Evolutionary conservation across 1,140 invertebrate genomes (phyloP), one percentile per base, ranked within the genome.

Genomic region (Venturia canescens): DNA sequence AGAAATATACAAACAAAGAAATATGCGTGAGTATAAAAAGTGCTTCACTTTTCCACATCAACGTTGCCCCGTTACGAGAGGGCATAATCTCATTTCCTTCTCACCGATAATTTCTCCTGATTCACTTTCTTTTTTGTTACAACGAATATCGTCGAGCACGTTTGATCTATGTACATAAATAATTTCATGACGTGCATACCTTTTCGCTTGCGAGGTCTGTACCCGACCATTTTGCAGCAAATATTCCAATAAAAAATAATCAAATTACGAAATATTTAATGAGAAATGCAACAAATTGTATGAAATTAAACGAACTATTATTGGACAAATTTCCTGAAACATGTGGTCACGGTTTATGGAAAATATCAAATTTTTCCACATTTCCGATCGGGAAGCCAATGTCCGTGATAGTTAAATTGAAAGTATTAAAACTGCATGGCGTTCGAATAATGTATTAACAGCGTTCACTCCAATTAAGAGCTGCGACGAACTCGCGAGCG

Each of bases 31-130:
- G 57, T n/a, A 3, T 26, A 44, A 26, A 78, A 57, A 16, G 26
- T 21, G 76, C 21, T 63, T 63, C 27, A 23, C 60, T 63, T 63
- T 31, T 67, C 63, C 63, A 67, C 63, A 67, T 48, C 18, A 74
- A 13, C n/a, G 29, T 74, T 74, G 44, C 71, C 15, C 57, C 26
- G 57, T 67, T 78, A 78, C 29, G 76, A 78, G 76, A 78, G 48
- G 6, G 26, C 18, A 21, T 63, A 78, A 66, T 78, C 53, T 66
- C 63, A 66, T 78, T 69, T 78, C 76, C 63, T 69, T 21, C 48
- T 69, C 34, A 5, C 76, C 63, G 26, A 48, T 66, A 66, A 44
- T 53, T 48, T 6, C 44, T 48, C 21, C 23, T 74, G 76, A 69
- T 78, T 63, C 57, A 69, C 76, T 69, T 44, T 78, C 57, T 78